phyloP scores from a whole-genome alignment of 2,797 vertebrate genomes.

The Urophycis tenuis region DNA sequence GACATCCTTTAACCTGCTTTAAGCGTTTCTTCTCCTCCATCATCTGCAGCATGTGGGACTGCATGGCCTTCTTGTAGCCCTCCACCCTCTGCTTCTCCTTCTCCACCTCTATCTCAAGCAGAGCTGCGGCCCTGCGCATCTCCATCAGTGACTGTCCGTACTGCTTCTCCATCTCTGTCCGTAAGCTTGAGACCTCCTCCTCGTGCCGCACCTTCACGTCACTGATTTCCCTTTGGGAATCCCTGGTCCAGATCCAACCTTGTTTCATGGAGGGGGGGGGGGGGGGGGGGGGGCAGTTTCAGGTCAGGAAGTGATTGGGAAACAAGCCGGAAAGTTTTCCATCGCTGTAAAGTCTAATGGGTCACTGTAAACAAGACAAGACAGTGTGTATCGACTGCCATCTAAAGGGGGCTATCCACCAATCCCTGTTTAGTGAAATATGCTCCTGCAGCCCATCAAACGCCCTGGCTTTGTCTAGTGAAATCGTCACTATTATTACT shows the following conservation, averaged over 20 bases:
- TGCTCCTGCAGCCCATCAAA: neutral
- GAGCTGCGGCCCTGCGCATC: slow-evolving; percentile 73
- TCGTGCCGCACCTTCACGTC: slow-evolving; percentile 72
- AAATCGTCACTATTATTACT: neutral
- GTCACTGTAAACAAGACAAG: neutral
- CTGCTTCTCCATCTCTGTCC: slow-evolving; percentile 77
- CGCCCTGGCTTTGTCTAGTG: neutral
- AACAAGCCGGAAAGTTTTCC: neutral
- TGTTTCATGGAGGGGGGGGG: neutral
- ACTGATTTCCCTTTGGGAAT: slow-evolving; percentile 86
- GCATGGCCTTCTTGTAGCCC: slow-evolving; percentile 82
- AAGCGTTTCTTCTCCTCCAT: slow-evolving; percentile 81
- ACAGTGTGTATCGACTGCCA: neutral
- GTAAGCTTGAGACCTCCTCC: slow-evolving; percentile 67
- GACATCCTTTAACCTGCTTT: slow-evolving; percentile 69
- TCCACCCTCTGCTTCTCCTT: slow-evolving; percentile 83
- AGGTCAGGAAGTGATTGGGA: neutral
- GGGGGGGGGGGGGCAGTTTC: neutral
- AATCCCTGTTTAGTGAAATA: neutral
- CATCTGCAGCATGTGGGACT: slow-evolving; percentile 83
- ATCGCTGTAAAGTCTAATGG: neutral
- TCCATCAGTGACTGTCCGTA: slow-evolving; percentile 81
- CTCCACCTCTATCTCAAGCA: slow-evolving; percentile 86
- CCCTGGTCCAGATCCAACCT: slow-evolving; percentile 98
- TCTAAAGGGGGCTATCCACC: neutral